Evolutionary conservation across 2,113 vertebrate genomes (phyloP), one percentile per base, ranked within the genome.

Genomic region (Oryzias javanicus): DNA sequence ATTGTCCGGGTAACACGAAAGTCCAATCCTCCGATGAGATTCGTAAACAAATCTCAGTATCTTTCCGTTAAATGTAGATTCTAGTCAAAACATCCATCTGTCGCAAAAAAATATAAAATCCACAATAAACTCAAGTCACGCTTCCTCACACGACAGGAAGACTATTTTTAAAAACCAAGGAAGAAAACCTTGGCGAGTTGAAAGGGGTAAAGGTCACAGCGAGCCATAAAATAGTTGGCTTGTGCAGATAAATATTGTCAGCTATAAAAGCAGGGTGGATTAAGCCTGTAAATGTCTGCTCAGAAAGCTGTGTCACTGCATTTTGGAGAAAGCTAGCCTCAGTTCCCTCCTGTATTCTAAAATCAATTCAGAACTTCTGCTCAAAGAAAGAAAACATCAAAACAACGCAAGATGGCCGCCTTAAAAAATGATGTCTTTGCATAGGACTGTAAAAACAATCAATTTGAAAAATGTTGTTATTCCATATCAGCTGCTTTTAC

Each of bases 201-300:
- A 52, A 24, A 74, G 69, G 74, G 68, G 46, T 88, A 85, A 92
- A 91, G 90, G 86, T 90, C 78, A 80, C 18, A 46, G 15, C 22
- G 54, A 67, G 80, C 66, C 64, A 78, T 90, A 90, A 90, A 90
- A 86, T 51, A 48, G 0, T 71, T 74, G 80, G 67, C 72, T 71
- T 72, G 55, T 71, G 67, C 72, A 59, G 77, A 90, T 90, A 90
- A 88, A 90, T 85, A 79, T 64, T 71, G 76, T 63, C 20, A 5
- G 85, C 70, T 82, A 71, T 92, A 90, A 91, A 92, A 82, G 59
- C 66, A 70, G 76, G 80, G 72, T 53, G 69, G 80, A 88, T 81
- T 83, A 61, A 79, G 65, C 27, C 72, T 48, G 55, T 89, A 85
- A 87, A 89, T 70, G 17, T 48, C 52, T 59, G 49, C 70, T 79